Base-by-base conservation (phyloP, 2,113 vertebrate species). In the Coreoperca whiteheadi region DNA sequence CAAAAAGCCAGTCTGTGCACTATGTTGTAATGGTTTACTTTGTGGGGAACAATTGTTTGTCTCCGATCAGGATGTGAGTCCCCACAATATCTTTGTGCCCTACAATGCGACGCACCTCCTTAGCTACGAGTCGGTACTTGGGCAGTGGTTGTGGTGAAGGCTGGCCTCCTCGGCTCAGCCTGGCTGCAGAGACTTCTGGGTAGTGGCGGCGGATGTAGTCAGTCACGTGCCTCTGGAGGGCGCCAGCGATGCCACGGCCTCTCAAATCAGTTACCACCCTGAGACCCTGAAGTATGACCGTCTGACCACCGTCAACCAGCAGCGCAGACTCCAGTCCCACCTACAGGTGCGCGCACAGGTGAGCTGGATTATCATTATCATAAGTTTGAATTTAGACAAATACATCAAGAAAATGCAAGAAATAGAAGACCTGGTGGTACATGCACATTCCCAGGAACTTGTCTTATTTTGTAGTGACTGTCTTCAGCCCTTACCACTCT, bases 401-500 rank as follows among this genome's bases (percentile, higher is more conserved):
- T 8, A 39, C 37, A 39, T 39, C 7, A 8, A 39, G 37, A 39
- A 12, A 11, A 12, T 43, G 41, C 41, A 43, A 15, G 12, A 46
- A 46, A 15, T 15, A 46, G 39, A 41, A 41, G 43, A 46, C 15
- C 46, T 5, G 4, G 43, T 16, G 14, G 15, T 16, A 48, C 46
- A 48, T 48, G 43, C 4, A 18, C 5, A 48, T 48, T 48, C 46
- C 37, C 4, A 18, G 18, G 46, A 48, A 48, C 46, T 48, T 48
- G 5, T 46, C 15, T 46, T 16, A 37, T 15, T 30, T 30, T 68
- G 30, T 20, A 0, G 7, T 5, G 7, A 41, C 2, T 4, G 1
- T 53, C 46, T 21, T 72, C 46, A 46, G 21, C 23, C 48, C 70
- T 69, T 23, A 82, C 82, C 69, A 84, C 82, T 78, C 82, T 78